phyloP scores from a whole-genome alignment of 2,797 vertebrate species.

The Acanthiza pusilla region DNA sequence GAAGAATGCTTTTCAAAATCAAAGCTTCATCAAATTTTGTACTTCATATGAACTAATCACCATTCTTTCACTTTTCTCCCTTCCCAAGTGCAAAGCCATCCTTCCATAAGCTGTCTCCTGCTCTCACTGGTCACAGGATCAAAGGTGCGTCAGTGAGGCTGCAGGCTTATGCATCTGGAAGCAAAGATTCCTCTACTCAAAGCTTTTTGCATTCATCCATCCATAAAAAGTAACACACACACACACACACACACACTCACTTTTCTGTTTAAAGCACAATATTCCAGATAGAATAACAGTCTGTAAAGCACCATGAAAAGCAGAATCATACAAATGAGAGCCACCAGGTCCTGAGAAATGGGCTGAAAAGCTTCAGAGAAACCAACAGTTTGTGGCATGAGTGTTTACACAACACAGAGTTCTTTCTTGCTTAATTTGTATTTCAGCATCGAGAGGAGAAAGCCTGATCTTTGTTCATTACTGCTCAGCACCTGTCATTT shows the following conservation, averaged over 20 bases:
- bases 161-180: background rate
- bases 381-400: background rate
- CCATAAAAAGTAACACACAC: background rate
- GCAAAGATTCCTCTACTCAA: background rate
- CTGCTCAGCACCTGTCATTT: background rate
- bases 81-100: background rate
- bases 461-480: background rate
- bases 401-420: background rate
- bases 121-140: background rate
- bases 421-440: background rate
- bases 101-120: background rate
- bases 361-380: background rate
- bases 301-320: background rate
- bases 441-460: background rate
- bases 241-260: no score
- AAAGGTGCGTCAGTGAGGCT: rapidly evolving
- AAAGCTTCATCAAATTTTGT: background rate
- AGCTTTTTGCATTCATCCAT: background rate
- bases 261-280: background rate
- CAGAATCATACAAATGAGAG: background rate
- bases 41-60: background rate
- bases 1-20: background rate
- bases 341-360: background rate
- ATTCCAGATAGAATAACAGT: rapidly evolving
- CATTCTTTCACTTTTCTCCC: background rate